Evolutionary conservation across 2,797 vertebrate genomes (phyloP).

Genomic region (Tokudaia tokunoshimensis): DNA sequence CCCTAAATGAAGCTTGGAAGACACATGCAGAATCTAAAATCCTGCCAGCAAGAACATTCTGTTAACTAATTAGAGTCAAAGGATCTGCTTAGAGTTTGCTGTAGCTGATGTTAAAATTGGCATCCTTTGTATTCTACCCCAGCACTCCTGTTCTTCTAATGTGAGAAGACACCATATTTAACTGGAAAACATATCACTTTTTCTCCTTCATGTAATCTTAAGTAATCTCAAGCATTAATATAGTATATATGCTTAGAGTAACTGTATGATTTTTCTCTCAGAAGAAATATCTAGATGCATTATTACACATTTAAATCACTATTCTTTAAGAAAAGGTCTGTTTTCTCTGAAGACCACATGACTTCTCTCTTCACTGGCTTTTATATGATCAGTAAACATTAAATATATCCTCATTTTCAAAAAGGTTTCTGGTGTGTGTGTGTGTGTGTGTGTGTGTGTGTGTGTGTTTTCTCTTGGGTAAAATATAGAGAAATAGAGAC

Average conservation of each 20-base stretch:
- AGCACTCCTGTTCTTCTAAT: background rate
- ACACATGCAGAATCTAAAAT: constrained; percentile 7
- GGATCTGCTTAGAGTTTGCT: background rate
- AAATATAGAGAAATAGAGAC: background rate
- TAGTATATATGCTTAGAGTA: background rate
- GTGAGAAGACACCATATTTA: background rate
- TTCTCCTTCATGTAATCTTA: background rate
- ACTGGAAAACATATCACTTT: background rate
- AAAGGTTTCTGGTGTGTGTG: background rate
- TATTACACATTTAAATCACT: background rate
- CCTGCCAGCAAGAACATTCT: background rate
- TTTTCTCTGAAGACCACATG: background rate
- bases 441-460: background rate
- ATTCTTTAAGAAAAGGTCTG: background rate
- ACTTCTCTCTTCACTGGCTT: background rate
- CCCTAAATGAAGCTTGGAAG: constrained; percentile 19
- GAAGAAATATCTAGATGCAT: background rate
- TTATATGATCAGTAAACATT: background rate
- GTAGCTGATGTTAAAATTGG: background rate
- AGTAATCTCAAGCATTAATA: background rate
- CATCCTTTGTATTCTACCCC: background rate
- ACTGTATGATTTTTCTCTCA: background rate
- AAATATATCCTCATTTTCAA: background rate
- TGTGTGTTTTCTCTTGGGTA: background rate
- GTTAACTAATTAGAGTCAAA: constrained; percentile 23